Evolutionary conservation across 2,113 vertebrate species (phyloP).

Genomic region (Dasyprocta punctata): DNA sequence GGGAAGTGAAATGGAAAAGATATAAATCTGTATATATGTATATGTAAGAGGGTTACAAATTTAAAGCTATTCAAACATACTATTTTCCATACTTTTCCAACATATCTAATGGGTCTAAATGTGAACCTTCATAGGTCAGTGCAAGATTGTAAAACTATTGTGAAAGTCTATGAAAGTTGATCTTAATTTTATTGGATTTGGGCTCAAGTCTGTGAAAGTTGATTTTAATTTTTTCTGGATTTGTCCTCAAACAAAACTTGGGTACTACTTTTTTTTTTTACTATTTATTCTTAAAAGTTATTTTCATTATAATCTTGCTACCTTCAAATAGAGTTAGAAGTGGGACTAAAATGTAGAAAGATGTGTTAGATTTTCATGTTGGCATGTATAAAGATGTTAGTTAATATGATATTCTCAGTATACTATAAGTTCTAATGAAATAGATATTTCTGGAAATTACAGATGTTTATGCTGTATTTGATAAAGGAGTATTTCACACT

Average conservation of each 20-base stretch:
- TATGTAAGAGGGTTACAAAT: not conserved
- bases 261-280: not conserved
- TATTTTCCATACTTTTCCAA: not conserved
- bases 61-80: not conserved
- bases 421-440: not conserved
- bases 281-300: not conserved
- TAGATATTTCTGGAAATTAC: not conserved
- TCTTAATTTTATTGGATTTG: not conserved
- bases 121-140: not conserved
- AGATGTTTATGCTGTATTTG: not conserved
- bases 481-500: not conserved
- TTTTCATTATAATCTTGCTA: not conserved
- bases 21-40: too few species aligned
- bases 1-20: too few species aligned
- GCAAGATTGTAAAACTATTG: not conserved
- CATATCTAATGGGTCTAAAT: not conserved
- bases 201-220: not conserved
- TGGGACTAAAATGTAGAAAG: not conserved
- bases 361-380: not conserved
- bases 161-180: not conserved
- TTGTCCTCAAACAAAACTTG: not conserved
- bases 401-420: not conserved
- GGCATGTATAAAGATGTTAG: not conserved
- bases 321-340: not conserved
- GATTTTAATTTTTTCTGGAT: not conserved